phyloP scores from a whole-genome alignment of 2,888 invertebrate species.

The Tyria jacobaeae region DNA sequence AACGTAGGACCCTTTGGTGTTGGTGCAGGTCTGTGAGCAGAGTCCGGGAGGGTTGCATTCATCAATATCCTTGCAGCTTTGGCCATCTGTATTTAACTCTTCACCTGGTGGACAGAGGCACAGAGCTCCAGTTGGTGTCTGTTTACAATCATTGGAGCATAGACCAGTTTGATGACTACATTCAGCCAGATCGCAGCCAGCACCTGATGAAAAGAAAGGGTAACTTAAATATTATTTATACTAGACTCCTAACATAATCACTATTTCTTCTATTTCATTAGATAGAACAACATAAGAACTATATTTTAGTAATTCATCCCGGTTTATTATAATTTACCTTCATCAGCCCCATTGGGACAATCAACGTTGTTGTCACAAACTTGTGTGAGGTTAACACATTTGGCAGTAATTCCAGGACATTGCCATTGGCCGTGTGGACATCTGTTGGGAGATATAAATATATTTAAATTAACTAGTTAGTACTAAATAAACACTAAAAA shows the following conservation, averaged over 20 bases:
- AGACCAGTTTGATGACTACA: conserved; percentile 91
- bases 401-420: conserved; percentile 93
- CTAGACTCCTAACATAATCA: too few species aligned
- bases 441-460: conserved; percentile 57
- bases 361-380: conserved; percentile 96
- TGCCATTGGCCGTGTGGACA: conserved; percentile 94
- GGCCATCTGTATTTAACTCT: conserved; percentile 89
- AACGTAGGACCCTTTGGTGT: conserved; percentile 95
- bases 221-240: neutral
- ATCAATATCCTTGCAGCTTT: conserved; percentile 92
- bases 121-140: conserved; percentile 94
- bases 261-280: neutral
- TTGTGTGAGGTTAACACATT: conserved; percentile 94
- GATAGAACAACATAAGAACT: too few species aligned
- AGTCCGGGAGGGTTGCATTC: conserved; percentile 95
- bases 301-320: too few species aligned
- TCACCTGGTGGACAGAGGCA: conserved; percentile 97
- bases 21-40: conserved; percentile 97
- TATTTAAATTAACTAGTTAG: neutral
- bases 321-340: conserved; percentile 92
- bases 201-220: conserved; percentile 63
- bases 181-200: conserved; percentile 94
- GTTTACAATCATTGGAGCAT: conserved; percentile 94
- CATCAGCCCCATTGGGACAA: conserved; percentile 97
- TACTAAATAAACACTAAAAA: too few species aligned